A percentile compares a stretch with the other conserved stretches of the same genome.
phyloP scores from a whole-genome alignment of 1,140 invertebrate species.

The Manduca sexta region DNA sequence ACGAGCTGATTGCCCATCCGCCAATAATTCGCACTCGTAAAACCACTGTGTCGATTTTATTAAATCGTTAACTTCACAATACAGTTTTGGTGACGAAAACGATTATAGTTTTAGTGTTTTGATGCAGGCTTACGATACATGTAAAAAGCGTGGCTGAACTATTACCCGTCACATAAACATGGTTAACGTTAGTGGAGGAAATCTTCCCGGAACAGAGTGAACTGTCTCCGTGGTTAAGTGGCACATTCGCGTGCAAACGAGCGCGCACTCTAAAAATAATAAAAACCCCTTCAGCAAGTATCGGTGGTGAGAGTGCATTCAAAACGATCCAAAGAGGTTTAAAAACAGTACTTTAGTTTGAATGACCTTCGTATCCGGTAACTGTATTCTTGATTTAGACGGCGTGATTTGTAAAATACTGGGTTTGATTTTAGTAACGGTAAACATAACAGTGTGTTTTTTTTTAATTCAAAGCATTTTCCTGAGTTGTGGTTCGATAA shows the following conservation, averaged over 20 bases:
- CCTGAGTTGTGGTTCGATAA: too few relatives aligned
- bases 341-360: too few relatives aligned
- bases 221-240: conserved; percentile 71
- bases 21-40: conserved; percentile 35
- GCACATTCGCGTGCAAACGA: conserved; percentile 74
- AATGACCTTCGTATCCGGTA: too few relatives aligned
- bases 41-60: conserved; percentile 35
- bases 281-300: conserved; percentile 48
- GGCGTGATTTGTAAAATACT: too few relatives aligned
- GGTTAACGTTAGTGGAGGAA: conserved; percentile 54
- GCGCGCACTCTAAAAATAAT: conserved; percentile 71
- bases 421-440: too few relatives aligned
- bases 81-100: conserved; percentile 18
- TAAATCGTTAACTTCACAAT: conserved; percentile 16
- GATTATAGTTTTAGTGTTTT: conserved; percentile 24
- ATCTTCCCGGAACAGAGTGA: conserved; percentile 37
- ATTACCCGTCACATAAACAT: conserved; percentile 62
- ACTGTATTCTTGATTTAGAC: too few relatives aligned
- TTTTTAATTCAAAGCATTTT: too few relatives aligned
- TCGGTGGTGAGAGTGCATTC: background rate
- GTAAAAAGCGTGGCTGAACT: conserved; percentile 65
- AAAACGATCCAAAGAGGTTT: background rate
- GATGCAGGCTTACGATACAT: conserved; percentile 24
- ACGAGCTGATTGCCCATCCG: conserved; percentile 29
- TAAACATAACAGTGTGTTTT: too few relatives aligned